A percentile compares a stretch with the other conserved stretches of the same genome.
phyloP scores from a whole-genome alignment of 2,797 vertebrate species.

The Pseudochaenichthys georgianus region DNA sequence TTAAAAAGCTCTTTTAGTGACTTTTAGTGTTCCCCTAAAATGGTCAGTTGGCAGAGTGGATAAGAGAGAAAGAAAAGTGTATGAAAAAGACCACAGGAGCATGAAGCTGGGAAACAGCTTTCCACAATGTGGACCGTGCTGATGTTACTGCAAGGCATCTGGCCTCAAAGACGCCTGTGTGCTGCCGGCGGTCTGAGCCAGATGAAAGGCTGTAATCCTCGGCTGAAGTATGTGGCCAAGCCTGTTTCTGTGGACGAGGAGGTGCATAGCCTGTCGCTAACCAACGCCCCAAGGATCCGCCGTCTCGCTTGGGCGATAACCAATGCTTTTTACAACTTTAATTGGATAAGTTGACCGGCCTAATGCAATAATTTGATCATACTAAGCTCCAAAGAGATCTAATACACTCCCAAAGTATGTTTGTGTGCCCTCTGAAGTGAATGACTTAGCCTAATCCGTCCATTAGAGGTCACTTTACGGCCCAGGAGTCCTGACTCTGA shows the following conservation, averaged over 20 bases:
- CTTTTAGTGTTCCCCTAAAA: constrained; percentile 1
- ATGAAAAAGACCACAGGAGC: constrained; percentile 45
- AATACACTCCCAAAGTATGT: constrained; percentile 67
- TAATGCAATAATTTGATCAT: constrained; percentile 82
- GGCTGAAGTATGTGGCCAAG: constrained; percentile 62
- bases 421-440: constrained; percentile 66
- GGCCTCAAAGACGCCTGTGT: constrained; percentile 70
- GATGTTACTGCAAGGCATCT: constrained; percentile 66
- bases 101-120: constrained; percentile 54
- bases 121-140: constrained; percentile 50
- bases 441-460: constrained; percentile 68
- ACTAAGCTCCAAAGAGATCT: constrained; percentile 72
- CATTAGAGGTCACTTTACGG: constrained; percentile 73
- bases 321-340: constrained; percentile 73
- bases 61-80: not conserved
- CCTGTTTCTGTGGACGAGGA: constrained; percentile 60
- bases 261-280: constrained; percentile 54
- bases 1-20: not conserved
- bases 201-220: constrained; percentile 78
- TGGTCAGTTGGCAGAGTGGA: not conserved
- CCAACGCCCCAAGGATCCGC: constrained; percentile 57
- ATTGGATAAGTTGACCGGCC: constrained; percentile 78
- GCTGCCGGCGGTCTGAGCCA: constrained; percentile 60
- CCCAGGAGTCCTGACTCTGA: constrained; percentile 48
- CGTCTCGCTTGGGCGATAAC: constrained; percentile 54